These are phyloP conservation scores for Drosophila macrothrix DNA, from an alignment of 2,888 invertebrate species.

Conservation along the genomic window DNA sequence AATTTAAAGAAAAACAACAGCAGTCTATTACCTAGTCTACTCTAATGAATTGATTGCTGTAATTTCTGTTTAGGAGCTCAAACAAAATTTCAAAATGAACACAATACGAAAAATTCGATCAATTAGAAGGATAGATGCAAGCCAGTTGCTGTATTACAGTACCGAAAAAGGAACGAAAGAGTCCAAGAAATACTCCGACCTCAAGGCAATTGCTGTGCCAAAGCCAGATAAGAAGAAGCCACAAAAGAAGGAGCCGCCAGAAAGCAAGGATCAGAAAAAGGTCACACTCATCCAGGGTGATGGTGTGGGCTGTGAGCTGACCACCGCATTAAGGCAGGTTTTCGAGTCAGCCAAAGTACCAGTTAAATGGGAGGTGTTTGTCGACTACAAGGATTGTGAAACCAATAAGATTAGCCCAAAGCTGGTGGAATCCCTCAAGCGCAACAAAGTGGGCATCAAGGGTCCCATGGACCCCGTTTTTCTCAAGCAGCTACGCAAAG, in stretches of 20 bases:
- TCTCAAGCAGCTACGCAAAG: constrained; percentile 87
- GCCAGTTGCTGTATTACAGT: constrained; percentile 17
- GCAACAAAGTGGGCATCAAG: constrained; percentile 92
- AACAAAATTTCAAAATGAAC: constrained; percentile 56
- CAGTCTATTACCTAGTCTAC: not conserved
- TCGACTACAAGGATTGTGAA: constrained; percentile 92
- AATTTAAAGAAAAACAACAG: not conserved
- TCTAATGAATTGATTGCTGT: not conserved
- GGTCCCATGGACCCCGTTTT: constrained; percentile 85
- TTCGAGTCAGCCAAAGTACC: constrained; percentile 94
- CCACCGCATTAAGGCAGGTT: constrained; percentile 93
- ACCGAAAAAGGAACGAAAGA: constrained; percentile 12
- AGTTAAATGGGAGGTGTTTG: constrained; percentile 96
- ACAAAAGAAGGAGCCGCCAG: not conserved
- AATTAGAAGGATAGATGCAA: not conserved
- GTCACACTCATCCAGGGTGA: constrained; percentile 98
- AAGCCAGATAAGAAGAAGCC: not conserved
- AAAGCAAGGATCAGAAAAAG: constrained; percentile 19
- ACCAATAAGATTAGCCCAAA: constrained; percentile 92
- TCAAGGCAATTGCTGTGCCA: not conserved
- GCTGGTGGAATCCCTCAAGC: constrained; percentile 91
- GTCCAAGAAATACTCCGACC: constrained; percentile 22
- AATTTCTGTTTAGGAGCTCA: constrained; percentile 21
- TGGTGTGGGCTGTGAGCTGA: constrained; percentile 97
- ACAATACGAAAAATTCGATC: constrained; percentile 24